A percentile compares a stretch with the other conserved stretches of the same genome.
phyloP scores from a whole-genome alignment of 2,113 vertebrate species.

The Odocoileus virginianus region DNA sequence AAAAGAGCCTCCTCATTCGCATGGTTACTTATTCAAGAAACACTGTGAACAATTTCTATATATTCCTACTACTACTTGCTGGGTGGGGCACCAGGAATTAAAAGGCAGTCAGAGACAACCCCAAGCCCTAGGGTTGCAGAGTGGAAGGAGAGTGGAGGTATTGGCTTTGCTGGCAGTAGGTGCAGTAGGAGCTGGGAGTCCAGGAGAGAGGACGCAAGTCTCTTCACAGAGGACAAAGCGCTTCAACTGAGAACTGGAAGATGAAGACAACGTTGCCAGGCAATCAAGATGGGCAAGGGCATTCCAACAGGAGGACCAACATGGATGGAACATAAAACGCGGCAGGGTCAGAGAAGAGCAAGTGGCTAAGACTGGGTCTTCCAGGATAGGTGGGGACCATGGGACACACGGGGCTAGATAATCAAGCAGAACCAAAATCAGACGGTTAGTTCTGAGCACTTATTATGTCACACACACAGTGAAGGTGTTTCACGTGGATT shows the following conservation, averaged over 20 bases:
- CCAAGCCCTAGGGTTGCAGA: not conserved
- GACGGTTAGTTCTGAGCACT: not conserved
- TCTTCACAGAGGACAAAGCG: not conserved
- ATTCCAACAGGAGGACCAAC: not conserved
- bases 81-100: not conserved
- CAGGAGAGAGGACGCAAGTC: not conserved
- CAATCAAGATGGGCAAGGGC: not conserved
- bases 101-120: not conserved
- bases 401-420: not conserved
- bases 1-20: not conserved
- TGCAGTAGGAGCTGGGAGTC: not conserved
- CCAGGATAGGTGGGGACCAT: fast-evolving
- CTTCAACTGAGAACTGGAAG: not conserved
- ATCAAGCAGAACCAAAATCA: not conserved
- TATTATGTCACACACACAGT: not conserved
- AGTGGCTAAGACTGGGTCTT: not conserved
- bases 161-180: not conserved
- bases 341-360: not conserved
- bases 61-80: not conserved
- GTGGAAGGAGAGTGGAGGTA: not conserved
- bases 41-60: not conserved
- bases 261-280: not conserved
- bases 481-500: not conserved
- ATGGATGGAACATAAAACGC: not conserved
- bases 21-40: not conserved